Evolutionary conservation across 2,888 invertebrate genomes (phyloP).

Genomic region (Calliopum simillimum): DNA sequence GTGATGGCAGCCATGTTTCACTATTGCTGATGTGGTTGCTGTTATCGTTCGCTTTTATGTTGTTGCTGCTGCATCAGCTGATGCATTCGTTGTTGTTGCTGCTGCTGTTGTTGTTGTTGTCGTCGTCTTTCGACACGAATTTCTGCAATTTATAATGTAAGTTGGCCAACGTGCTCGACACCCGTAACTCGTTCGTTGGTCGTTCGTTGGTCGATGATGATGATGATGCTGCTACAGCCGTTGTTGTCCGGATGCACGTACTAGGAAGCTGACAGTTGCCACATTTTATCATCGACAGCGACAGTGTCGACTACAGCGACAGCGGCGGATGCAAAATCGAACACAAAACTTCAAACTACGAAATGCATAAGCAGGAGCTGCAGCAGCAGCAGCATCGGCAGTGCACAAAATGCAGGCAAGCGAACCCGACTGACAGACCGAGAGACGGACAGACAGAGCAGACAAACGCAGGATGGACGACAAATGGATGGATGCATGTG

Average conservation of each 20-base stretch:
- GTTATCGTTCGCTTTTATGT: slow-evolving; percentile 12
- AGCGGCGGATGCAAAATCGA: slow-evolving; percentile 57
- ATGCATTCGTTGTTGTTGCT: not conserved
- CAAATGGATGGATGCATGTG: slow-evolving; percentile 53
- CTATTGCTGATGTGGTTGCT: slow-evolving; percentile 16
- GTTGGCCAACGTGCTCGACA: slow-evolving; percentile 31
- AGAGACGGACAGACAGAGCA: too few species aligned
- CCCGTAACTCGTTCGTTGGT: slow-evolving; percentile 40
- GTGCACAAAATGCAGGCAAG: too few species aligned
- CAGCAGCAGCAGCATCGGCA: not conserved
- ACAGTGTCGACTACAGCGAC: slow-evolving; percentile 26
- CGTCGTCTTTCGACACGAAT: slow-evolving; percentile 24
- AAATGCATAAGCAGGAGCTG: slow-evolving; percentile 53
- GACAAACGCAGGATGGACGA: slow-evolving; percentile 1
- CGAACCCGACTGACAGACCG: too few species aligned
- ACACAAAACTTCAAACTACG: slow-evolving; percentile 60
- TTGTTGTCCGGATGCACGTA: slow-evolving; percentile 39
- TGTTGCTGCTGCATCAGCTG: not conserved
- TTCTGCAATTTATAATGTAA: slow-evolving; percentile 31
- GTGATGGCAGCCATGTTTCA: slow-evolving; percentile 2
- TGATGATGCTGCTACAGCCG: slow-evolving; percentile 42
- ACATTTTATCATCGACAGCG: slow-evolving; percentile 58
- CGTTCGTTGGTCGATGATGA: slow-evolving; percentile 48
- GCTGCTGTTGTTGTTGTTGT: slow-evolving; percentile 1
- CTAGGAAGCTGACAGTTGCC: slow-evolving; percentile 58